Base-by-base conservation (phyloP, 2,888 invertebrate species). In the Dynastes grantii region DNA sequence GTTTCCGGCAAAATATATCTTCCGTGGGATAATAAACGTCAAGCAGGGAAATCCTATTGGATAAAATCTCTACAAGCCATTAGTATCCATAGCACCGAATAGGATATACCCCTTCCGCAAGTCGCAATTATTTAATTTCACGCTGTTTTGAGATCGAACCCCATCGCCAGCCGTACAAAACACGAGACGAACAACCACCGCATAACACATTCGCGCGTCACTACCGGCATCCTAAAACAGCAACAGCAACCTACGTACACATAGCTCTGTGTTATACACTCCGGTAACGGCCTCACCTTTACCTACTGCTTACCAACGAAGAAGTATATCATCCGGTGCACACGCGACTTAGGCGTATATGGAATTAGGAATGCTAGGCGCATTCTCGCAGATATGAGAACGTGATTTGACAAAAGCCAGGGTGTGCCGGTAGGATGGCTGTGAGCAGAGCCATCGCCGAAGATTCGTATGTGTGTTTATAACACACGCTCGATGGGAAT, bases 331-430 rank as follows among this genome's bases (percentile, higher is more conserved):
- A n/a, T 2, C 40, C n/a, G 40, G 45, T 65, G 40, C 40, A 16
- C 65, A 16, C 65, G 16, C 65, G 37, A 16, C 40, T 37, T 16
- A 13, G 11, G 13, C 16, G 40, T 40, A n/a, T n/a, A 45, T 8
- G 9, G 45, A 45, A 45, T 45, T 45, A 45, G 45, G 45, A 65
- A 65, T 65, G 65, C 65, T 16, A 13, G 40, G 16, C 65, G 40
- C 37, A 16, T 8, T 37, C 16, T 45, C 40, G 40, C 13, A 45
- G 65, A 65, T 65, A 65, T 65, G 65, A 65, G 65, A 65, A 65
- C 65, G 65, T 65, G 65, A 65, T 65, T 65, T 65, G 65, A 40
- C 65, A 65, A 40, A 40, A 65, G 65, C 22, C 65, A 13, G 16
- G 65, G n/a, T 64, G 53, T 8, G 53, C 13, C 9, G 11, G 53